phyloP scores from a whole-genome alignment of 2,888 invertebrate species.

The Eledone cirrhosa region DNA sequence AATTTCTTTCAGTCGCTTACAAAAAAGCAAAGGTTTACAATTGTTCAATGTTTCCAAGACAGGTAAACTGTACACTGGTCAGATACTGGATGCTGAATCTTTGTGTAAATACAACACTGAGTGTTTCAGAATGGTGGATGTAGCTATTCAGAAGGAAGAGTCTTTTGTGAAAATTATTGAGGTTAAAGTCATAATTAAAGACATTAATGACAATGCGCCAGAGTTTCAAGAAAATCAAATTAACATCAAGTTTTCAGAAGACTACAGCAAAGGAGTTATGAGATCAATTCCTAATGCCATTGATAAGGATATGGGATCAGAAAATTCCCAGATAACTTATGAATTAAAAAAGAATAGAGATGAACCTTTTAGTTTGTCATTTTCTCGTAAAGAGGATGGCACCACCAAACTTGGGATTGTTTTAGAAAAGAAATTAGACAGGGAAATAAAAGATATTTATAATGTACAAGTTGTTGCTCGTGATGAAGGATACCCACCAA shows the following conservation, averaged over 20 bases:
- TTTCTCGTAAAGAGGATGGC: constrained; percentile 38
- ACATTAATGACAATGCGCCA: constrained; percentile 56
- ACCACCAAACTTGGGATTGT: constrained; percentile 38
- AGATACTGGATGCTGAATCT: no score
- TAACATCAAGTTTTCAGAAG: constrained; percentile 42
- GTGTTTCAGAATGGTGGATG: no score
- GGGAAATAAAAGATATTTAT: constrained; percentile 48
- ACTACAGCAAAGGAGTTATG: constrained; percentile 38
- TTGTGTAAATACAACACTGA: no score
- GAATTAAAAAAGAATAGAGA: constrained; percentile 39
- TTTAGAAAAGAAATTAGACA: constrained; percentile 46
- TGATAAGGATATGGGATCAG: constrained; percentile 47
- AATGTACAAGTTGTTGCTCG: constrained; percentile 48
- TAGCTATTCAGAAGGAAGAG: not conserved
- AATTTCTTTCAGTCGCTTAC: no score
- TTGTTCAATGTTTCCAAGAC: no score
- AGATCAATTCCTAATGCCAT: constrained; percentile 43
- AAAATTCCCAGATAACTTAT: constrained; percentile 45
- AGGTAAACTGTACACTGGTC: no score
- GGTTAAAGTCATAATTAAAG: constrained; percentile 44
- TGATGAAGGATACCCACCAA: constrained; percentile 54
- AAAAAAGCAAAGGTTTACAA: no score
- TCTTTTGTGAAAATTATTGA: constrained; percentile 45
- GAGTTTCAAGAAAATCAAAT: constrained; percentile 38
- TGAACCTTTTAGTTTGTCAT: constrained; percentile 39